Conservation (phyloP, 2,797 vertebrate species). For the Denticeps clupeoides region DNA sequence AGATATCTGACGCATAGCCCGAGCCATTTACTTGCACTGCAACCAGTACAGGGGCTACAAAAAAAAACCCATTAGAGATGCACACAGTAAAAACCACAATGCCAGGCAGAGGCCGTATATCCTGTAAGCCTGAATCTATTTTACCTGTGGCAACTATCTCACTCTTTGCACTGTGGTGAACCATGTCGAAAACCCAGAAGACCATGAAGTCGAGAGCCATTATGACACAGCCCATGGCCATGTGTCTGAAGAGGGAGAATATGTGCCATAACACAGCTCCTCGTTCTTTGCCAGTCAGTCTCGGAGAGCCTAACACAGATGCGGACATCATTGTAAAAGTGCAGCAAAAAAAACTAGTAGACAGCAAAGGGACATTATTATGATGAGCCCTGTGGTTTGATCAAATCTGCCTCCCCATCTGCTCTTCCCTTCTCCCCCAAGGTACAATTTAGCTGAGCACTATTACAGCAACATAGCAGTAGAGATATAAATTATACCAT, state of each 20-base stretch:
- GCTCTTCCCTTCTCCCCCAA: too few relatives aligned
- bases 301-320: constrained; percentile 45
- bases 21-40: constrained; percentile 57
- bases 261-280: constrained; percentile 27
- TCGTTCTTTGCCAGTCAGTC: constrained; percentile 51
- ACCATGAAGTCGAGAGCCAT: constrained; percentile 68
- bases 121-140: constrained; percentile 12
- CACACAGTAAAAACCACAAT: background rate
- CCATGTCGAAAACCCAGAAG: constrained; percentile 79
- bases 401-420: too few relatives aligned
- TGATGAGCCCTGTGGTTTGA: too few relatives aligned
- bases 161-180: constrained; percentile 56
- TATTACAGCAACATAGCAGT: too few relatives aligned
- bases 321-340: background rate
- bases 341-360: too few relatives aligned
- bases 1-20: constrained; percentile 69
- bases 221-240: constrained; percentile 49
- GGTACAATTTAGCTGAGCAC: too few relatives aligned
- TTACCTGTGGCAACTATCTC: constrained; percentile 70
- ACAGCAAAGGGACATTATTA: too few relatives aligned
- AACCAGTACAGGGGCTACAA: constrained; percentile 54
- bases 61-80: background rate
- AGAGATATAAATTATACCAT: too few relatives aligned
- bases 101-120: background rate
- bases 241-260: constrained; percentile 45